Evolutionary conservation across 2,797 vertebrate genomes (phyloP), one percentile per base, ranked within the genome.

Genomic region (Sebastes diploproa): DNA sequence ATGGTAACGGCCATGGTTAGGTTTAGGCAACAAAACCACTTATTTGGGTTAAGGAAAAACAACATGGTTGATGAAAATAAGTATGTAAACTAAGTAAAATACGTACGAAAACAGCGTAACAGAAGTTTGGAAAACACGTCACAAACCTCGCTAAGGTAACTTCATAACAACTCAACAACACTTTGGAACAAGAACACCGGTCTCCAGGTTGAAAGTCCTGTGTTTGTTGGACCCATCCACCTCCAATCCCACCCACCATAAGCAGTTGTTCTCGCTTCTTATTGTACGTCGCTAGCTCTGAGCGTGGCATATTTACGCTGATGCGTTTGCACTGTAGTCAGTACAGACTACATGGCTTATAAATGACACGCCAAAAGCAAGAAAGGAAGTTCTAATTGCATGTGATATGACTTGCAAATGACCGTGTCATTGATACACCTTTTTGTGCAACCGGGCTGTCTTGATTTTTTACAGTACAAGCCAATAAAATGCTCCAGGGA

Each of bases 241-340:
- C 42, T 46, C 42, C 42, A 0, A 0, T 46, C 16, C 16, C 50
- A 1, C 18, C 20, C 50, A n/a, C 3, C 50, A 52, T 52, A 52
- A 52, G 42, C 42, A 46, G 7, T 18, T 46, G 6, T 46, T 46
- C 42, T 46, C 42, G 7, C 16, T 46, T 46, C 42, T 46, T 18
- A 46, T 18, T 46, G 0, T 1, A 18, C 42, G 0, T 46, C 16
- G 0, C 42, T 46, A 46, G 16, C 42, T 46, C 42, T 7, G 42
- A 46, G 16, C 7, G 42, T 46, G 16, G 42, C 42, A 46, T 18
- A 46, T 46, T 46, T 46, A 46, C 0, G 7, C 16, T 0, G 46
- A 50, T 50, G 46, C 46, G 18, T 50, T 50, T 50, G 18, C 46
- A 20, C 0, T 50, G 16, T 50, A 50, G 18, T 50, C 46, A 18